Evolutionary conservation across 2,797 vertebrate genomes (phyloP), one percentile per base, ranked within the genome.

Genomic region (Coregonus ussuriensis): DNA sequence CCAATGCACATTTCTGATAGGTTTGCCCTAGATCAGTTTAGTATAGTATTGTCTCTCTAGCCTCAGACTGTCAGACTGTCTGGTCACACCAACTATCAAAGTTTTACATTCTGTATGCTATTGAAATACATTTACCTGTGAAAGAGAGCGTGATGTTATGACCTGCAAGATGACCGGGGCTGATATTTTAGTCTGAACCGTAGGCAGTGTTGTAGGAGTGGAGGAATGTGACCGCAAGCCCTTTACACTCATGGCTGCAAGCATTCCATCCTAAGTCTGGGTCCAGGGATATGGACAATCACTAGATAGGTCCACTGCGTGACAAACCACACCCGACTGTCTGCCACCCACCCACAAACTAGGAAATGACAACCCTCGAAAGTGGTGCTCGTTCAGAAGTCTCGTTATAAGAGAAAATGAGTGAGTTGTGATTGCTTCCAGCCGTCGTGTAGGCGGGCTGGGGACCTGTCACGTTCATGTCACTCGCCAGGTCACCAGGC

Each of bases 161-260:
- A 82, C 88, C 88, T 75, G 1, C 88, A 88, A 86, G 86, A 89
- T 88, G 88, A 84, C 88, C 86, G 86, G 79, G 82, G 81, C 82
- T 81, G 93, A 90, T 94, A 94, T 94, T 94, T 94, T 92, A 83
- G 94, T 91, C 87, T 62, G 29, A 79, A 76, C 85, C 87, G 92
- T 92, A 89, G 93, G 92, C 89, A 91, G 90, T 68, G 13, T 88
- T 89, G 93, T 92, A 91, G 93, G 93, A 94, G 91, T 89, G 85
- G 66, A 90, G 91, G 93, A 95, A 95, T 95, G 93, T 81, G 91
- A 94, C 91, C 93, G 85, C 93, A 93, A 65, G 87, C 88, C 78
- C 75, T 89, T 90, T 88, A 82, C 25, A 25, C 25, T 88, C 56
- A n/a, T 35, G 31, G 15, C 65, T 35, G 31, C 31, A 16, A 87